Evolutionary conservation across 2,113 vertebrate species (phyloP).

Genomic region (Trogon melanurus): DNA sequence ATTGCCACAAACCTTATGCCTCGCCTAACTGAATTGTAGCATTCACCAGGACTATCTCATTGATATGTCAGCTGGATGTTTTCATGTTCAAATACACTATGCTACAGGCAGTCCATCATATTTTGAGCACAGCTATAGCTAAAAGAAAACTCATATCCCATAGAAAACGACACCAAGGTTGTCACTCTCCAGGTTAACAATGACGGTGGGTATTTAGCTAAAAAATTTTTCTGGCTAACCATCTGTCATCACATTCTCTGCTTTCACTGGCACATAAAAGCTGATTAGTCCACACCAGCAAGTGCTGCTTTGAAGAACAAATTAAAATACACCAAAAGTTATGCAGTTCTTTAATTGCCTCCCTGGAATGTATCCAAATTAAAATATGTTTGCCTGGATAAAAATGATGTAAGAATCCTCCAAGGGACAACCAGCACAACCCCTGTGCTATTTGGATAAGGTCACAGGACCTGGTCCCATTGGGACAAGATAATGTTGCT

Average conservation of each 20-base stretch:
- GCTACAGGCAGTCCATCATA: neutral
- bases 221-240: constrained; percentile 45
- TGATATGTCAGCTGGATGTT: neutral
- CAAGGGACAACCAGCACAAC: neutral
- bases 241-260: constrained; percentile 53
- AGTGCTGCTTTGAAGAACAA: constrained; percentile 37
- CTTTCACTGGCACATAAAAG: constrained; percentile 46
- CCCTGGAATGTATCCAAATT: constrained; percentile 27
- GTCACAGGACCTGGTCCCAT: neutral
- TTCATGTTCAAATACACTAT: neutral
- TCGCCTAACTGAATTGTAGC: rapidly evolving
- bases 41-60: neutral
- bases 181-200: constrained; percentile 29
- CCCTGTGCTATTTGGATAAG: neutral
- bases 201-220: constrained; percentile 34
- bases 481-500: neutral
- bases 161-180: constrained; percentile 22
- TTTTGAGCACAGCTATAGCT: neutral
- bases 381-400: neutral
- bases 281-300: constrained; percentile 52
- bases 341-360: constrained; percentile 30
- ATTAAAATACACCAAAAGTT: constrained; percentile 50
- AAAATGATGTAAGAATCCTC: neutral
- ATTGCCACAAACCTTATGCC: neutral
- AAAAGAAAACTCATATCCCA: neutral